Base-by-base conservation (phyloP, 2,113 vertebrate species). In the Rhabdornis inornatus region DNA sequence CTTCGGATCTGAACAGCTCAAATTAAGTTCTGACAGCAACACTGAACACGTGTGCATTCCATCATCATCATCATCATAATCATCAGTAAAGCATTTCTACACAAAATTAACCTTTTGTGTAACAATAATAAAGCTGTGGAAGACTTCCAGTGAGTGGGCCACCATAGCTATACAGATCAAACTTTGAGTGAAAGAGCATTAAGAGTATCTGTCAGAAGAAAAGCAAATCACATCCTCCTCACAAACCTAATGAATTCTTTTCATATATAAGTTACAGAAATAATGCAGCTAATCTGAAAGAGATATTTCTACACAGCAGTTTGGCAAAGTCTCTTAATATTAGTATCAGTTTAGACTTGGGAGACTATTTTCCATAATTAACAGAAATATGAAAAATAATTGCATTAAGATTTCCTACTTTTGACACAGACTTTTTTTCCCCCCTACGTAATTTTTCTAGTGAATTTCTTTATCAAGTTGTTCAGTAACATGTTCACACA, bases 51-150 rank as follows among this genome's bases (percentile, higher is more conserved):
- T 80, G 10, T 52, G 25, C 77, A 69, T 56, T 65, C 35, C 50
- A 77, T 21, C 40, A 42, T 25, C 30, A 64, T 31, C 28, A 75
- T 7, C 37, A 78, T 25, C 30, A 64, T 31, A 25, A 75, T 7
- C 37, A 78, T 15, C 40, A 42, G 10, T 33, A 44, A 83, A 39
- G 15, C 4, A 35, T 22, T 42, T 72, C 87, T 17, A 77, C 0
- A 3, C 12, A 65, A 89, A 75, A 78, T n/a, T 49, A 50, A 68
- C 16, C 24, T 64, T 57, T 52, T 19, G 37, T 7, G 4, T 56
- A n/a, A n/a, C n/a, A n/a, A n/a, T n/a, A n/a, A n/a, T n/a, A 63
- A 0, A 3, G 7, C 15, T 9, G 1, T 44, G 37, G 11, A 92
- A 47, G 27, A 37, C 19, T 55, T 83, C 9, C 15, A 57, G 3